phyloP scores from a whole-genome alignment of 2,113 vertebrate species.

The Sprattus sprattus region DNA sequence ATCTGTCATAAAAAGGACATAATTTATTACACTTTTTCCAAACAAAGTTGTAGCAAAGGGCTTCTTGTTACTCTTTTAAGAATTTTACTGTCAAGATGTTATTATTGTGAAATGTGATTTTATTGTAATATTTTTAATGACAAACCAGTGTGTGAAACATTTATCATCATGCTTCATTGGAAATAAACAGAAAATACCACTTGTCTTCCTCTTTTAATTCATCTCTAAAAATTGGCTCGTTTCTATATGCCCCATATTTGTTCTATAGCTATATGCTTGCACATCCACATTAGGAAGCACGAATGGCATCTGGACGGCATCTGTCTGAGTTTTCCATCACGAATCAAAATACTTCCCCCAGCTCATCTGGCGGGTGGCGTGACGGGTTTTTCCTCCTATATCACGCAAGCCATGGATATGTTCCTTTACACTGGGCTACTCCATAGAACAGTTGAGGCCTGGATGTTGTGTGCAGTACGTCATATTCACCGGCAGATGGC shows the following conservation, averaged over 20 bases:
- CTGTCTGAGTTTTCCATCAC: background rate
- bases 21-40: slow-evolving; percentile 69
- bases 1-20: slow-evolving; percentile 70
- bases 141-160: slow-evolving; percentile 49
- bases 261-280: background rate
- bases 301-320: background rate
- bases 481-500: background rate
- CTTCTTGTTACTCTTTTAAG: slow-evolving; percentile 53
- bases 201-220: slow-evolving; percentile 4
- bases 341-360: background rate
- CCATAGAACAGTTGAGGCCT: background rate
- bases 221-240: background rate
- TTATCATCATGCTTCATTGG: slow-evolving; percentile 55
- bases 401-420: background rate
- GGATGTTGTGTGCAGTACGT: background rate
- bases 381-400: background rate
- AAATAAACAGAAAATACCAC: slow-evolving; percentile 52
- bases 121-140: slow-evolving; percentile 45
- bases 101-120: slow-evolving; percentile 44
- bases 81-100: slow-evolving; percentile 59
- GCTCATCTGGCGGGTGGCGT: background rate
- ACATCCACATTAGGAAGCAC: background rate
- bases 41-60: slow-evolving; percentile 57
- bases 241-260: slow-evolving; percentile 1
- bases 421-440: background rate